phyloP scores from a whole-genome alignment of 2,888 invertebrate species.

The Sturmia bella region DNA sequence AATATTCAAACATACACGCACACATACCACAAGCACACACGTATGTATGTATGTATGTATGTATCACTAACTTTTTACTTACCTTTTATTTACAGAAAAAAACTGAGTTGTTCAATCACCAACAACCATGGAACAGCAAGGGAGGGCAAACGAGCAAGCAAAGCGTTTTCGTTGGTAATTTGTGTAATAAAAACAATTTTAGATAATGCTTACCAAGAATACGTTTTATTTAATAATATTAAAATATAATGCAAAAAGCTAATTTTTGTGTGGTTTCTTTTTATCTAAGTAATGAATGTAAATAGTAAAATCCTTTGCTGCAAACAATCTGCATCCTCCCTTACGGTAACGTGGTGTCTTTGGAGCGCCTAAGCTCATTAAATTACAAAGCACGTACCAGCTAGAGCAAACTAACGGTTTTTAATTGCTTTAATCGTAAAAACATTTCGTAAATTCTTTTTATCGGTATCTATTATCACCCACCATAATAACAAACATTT shows the following conservation, averaged over 20 bases:
- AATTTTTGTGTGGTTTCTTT: not conserved
- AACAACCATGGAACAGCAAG: not conserved
- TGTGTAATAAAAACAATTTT: not conserved
- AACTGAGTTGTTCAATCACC: not conserved
- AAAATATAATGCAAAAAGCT: not conserved
- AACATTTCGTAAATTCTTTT: conserved; percentile 15
- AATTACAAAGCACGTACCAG: conserved; percentile 51
- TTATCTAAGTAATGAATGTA: no score
- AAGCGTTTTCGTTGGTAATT: not conserved
- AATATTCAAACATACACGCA: no score
- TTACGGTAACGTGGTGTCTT: not conserved
- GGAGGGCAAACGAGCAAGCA: conserved; percentile 2
- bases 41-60: no score
- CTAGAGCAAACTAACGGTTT: conserved; percentile 53
- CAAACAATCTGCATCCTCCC: not conserved
- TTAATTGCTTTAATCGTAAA: conserved; percentile 27
- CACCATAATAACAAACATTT: conserved; percentile 17
- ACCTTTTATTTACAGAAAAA: conserved; percentile 30
- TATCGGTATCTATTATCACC: conserved; percentile 37
- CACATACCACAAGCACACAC: no score
- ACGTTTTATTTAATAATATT: not conserved
- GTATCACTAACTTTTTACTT: conserved; percentile 12
- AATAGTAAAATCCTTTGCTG: not conserved
- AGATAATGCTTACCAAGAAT: not conserved
- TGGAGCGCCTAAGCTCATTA: conserved; percentile 40